These are phyloP conservation scores for Dendronephthya gigantea DNA, from an alignment of 64 coral and sea anemone species.

Conservation along the genomic window DNA sequence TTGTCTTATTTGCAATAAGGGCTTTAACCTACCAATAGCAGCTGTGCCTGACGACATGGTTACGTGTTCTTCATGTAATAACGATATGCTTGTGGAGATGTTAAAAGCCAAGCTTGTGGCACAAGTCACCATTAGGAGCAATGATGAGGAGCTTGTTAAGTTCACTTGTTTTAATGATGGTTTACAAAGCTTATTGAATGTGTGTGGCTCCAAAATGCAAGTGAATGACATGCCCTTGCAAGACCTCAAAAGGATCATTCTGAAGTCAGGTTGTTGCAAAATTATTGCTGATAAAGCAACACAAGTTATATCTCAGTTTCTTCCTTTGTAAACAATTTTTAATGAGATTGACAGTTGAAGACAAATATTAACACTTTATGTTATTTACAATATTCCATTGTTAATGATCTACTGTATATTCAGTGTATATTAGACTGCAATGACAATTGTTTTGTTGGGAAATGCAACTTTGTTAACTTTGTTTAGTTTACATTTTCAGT, in stretches of 20 bases:
- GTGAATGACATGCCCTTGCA: neutral
- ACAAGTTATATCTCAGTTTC: neutral
- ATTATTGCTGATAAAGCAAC: conserved; percentile 7
- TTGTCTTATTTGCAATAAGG: neutral
- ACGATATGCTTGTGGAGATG: neutral
- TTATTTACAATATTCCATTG: neutral
- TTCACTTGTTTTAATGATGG: conserved; percentile 11
- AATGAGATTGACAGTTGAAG: too few relatives aligned
- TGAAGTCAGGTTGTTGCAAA: neutral
- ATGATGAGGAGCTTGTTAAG: neutral
- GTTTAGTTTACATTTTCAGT: neutral
- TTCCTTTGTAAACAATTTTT: neutral
- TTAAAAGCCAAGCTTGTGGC: neutral
- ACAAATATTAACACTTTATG: too few relatives aligned
- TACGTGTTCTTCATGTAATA: neutral
- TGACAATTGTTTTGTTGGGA: too few relatives aligned
- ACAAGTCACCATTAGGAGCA: neutral
- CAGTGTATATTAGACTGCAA: too few relatives aligned
- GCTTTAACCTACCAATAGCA: neutral
- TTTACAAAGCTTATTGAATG: neutral
- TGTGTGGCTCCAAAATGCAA: neutral
- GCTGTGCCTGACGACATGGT: neutral
- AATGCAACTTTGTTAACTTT: neutral
- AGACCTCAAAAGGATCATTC: neutral
- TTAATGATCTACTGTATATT: too few relatives aligned